Percentiles rank a stretch among this genome's conserved stretches.
Evolutionary conservation across 2,113 vertebrate genomes (phyloP).

Genomic region (Piliocolobus tephrosceles): DNA sequence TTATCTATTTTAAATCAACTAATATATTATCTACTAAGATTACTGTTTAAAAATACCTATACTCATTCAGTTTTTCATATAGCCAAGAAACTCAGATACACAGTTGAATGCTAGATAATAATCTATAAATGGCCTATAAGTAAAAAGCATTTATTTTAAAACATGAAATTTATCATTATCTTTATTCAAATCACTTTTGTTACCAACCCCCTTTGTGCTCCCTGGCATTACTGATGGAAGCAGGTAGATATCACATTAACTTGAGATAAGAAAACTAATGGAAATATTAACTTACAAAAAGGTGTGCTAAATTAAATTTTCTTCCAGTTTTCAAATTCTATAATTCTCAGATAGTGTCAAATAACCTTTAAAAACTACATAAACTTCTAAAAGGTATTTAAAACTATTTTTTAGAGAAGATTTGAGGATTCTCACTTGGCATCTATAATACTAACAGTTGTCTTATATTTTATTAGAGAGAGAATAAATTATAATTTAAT

Average conservation of each 20-base stretch:
- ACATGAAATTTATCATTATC: conserved; percentile 24
- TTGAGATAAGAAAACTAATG: conserved; percentile 27
- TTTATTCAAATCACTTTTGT: conserved; percentile 18
- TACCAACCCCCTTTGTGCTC: background rate
- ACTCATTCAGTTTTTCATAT: conserved; percentile 51
- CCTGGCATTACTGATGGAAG: background rate
- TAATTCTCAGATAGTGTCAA: conserved; percentile 3
- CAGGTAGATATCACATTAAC: background rate
- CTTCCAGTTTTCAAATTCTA: conserved; percentile 14
- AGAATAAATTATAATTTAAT: conserved; percentile 52
- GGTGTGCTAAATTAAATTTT: background rate
- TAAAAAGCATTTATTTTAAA: conserved; percentile 61
- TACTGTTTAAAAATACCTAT: background rate
- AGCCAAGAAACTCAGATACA: conserved; percentile 14
- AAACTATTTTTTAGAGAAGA: conserved; percentile 26
- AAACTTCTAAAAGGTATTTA: background rate
- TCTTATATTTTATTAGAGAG: conserved; percentile 33
- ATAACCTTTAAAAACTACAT: conserved; percentile 19
- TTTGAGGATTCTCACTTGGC: background rate
- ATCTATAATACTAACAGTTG: background rate
- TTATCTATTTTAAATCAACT: conserved; percentile 61
- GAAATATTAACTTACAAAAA: conserved; percentile 45
- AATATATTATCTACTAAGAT: conserved; percentile 51
- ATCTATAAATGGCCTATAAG: conserved; percentile 22
- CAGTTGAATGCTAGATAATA: conserved; percentile 28